A percentile compares a stretch with the other conserved stretches of the same genome.
These are phyloP conservation scores for Chloropsis hardwickii DNA, from an alignment of 2,113 vertebrate species.

Conservation along the genomic window DNA sequence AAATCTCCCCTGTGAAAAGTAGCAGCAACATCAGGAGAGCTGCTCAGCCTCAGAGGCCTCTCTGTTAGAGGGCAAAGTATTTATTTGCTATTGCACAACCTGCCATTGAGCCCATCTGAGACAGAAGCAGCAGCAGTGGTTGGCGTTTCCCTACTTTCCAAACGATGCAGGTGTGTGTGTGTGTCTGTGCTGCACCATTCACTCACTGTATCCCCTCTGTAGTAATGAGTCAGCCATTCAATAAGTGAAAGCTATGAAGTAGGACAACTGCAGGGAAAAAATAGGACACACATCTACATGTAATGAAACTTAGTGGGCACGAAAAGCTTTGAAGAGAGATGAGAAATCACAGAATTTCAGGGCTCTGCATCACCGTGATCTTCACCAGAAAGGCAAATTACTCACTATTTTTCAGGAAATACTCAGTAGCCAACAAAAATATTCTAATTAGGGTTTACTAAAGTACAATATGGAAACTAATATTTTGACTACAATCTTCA, in stretches of 20 bases:
- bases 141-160: not conserved
- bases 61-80: not conserved
- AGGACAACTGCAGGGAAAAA: not conserved
- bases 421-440: not conserved
- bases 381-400: not conserved
- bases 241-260: not conserved
- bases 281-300: not conserved
- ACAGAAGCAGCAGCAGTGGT: not conserved
- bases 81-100: not conserved
- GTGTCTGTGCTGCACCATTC: not conserved
- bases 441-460: not conserved
- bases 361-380: not conserved
- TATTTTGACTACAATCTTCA: not conserved
- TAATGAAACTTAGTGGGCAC: not conserved
- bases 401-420: not conserved
- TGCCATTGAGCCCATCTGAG: not conserved
- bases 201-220: not conserved
- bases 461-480: not conserved
- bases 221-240: not conserved
- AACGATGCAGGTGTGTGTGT: not conserved
- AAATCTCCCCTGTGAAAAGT: slow-evolving; percentile 39
- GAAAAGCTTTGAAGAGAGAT: not conserved
- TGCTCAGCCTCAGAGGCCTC: not conserved
- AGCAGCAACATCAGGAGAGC: not conserved
- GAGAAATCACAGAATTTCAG: not conserved